These are phyloP conservation scores for Autographa gamma DNA, from an alignment of 2,888 invertebrate species.

Conservation along the genomic window DNA sequence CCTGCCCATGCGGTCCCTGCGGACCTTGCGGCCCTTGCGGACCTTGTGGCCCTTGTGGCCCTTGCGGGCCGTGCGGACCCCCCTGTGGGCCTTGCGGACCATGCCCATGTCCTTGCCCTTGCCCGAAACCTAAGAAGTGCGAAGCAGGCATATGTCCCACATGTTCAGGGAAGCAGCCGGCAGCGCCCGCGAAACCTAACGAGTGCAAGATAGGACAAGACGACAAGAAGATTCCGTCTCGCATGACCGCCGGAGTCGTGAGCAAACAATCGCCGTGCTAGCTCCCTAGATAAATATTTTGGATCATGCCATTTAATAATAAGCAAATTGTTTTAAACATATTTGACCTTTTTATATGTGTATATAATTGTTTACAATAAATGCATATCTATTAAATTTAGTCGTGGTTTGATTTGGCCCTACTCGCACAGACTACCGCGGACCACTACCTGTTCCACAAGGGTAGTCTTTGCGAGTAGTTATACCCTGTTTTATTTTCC, in stretches of 20 bases:
- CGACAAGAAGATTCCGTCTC: conserved; percentile 56
- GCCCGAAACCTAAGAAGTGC: conserved; percentile 31
- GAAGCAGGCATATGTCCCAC: conserved; percentile 23
- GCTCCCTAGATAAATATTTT: neutral
- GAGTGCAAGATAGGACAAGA: conserved; percentile 57
- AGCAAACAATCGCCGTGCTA: conserved; percentile 45
- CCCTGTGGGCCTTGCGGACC: conserved; percentile 50
- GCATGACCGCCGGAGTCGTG: conserved; percentile 50
- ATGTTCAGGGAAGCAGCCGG: conserved; percentile 22
- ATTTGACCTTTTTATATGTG: conserved; percentile 19
- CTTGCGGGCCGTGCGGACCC: conserved; percentile 52
- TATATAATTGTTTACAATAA: conserved; percentile 47
- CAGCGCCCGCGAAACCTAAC: conserved; percentile 25
- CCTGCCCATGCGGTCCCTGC: conserved; percentile 49
- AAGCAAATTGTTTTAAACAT: conserved; percentile 13
- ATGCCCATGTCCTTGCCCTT: conserved; percentile 43
- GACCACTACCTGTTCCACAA: neutral
- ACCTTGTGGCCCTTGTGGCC: conserved; percentile 53
- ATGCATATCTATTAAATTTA: conserved; percentile 9
- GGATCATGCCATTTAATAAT: neutral
- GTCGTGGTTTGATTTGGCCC: conserved; percentile 40
- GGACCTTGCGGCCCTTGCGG: conserved; percentile 45
- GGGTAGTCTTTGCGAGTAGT: conserved; percentile 30
- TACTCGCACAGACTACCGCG: conserved; percentile 23
- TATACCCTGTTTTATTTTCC: conserved; percentile 7